Base-by-base conservation (phyloP, 2,797 vertebrate genomes). In the Myripristis jacobus region DNA sequence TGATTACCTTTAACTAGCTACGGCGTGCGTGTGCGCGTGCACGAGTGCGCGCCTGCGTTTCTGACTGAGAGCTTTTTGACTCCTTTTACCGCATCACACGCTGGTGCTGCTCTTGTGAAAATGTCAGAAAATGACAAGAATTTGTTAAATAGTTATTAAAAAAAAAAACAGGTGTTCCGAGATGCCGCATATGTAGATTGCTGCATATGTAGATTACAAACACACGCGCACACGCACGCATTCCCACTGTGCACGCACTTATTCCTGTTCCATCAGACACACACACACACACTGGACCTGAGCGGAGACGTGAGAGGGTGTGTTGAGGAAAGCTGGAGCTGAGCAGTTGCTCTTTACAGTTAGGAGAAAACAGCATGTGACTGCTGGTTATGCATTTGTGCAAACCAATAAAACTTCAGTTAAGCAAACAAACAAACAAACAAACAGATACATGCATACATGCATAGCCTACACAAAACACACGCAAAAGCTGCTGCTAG, bases 1-100 rank as follows among this genome's bases (percentile, higher is more conserved):
- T 89, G 85, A 90, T 89, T 90, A 67, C 83, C 62, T 73, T 50
- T 43, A 73, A 85, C 62, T 34, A 44, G 64, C 66, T 54, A 0
- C 2, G 18, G 4, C 3, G 16, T 46, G 53, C 13, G 46, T 22
- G 66, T 34, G 34, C 21, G 44, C 44, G 55, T 43, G 29, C 7
- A 24, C 12, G 47, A 1, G 36, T 8, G 41, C 13, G 38, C 9
- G 25, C 4, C 25, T 15, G 65, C 15, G 31, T 31, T 41, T 41
- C 38, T 41, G 31, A 50, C 46, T 54, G 21, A 54, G 64, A 57
- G 18, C 48, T 11, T 36, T 43, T 2, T 13, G n/a, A 52, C 29
- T 15, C 13, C 38, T 41, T 41, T 15, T 25, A n/a, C n/a, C 43
- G 3, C 52, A 21, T 6, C 31, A 29, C 22, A 11, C 47, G 9